phyloP scores from a whole-genome alignment of 2,888 invertebrate species.

The Plebejus argus region DNA sequence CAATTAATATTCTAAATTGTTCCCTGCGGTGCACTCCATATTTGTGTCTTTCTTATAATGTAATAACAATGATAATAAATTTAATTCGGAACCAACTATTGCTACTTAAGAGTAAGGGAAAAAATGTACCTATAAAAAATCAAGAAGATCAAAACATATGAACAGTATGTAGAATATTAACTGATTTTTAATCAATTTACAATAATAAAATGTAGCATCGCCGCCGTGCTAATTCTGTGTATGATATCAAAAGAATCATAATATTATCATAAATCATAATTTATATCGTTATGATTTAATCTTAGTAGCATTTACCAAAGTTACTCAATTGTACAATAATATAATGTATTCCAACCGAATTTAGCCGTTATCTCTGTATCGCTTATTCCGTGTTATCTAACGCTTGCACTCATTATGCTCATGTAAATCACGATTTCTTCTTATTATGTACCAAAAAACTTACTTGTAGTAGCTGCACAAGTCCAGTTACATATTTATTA shows the following conservation, averaged over 20 bases:
- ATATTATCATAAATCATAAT: neutral
- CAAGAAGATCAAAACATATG: too few relatives aligned
- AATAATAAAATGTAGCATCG: too few relatives aligned
- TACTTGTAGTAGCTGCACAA: neutral
- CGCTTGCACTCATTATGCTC: neutral
- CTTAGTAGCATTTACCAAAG: neutral
- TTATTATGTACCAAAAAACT: neutral
- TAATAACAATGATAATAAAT: too few relatives aligned
- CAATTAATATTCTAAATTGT: too few relatives aligned
- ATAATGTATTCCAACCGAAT: neutral
- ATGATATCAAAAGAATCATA: neutral
- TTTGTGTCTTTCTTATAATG: too few relatives aligned
- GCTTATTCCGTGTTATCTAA: constrained; percentile 3
- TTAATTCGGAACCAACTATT: too few relatives aligned
- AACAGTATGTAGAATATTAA: too few relatives aligned
- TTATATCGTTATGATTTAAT: neutral
- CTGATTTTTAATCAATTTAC: too few relatives aligned
- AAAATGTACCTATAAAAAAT: too few relatives aligned
- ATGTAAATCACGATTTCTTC: constrained; percentile 19
- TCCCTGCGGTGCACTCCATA: too few relatives aligned
- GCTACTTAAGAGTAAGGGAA: too few relatives aligned
- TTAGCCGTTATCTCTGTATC: neutral
- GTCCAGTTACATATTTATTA: constrained; percentile 6
- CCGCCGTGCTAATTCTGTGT: too few relatives aligned
- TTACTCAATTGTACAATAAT: neutral